Conservation (phyloP, 2,797 vertebrate species). For the Halcyon badia region DNA sequence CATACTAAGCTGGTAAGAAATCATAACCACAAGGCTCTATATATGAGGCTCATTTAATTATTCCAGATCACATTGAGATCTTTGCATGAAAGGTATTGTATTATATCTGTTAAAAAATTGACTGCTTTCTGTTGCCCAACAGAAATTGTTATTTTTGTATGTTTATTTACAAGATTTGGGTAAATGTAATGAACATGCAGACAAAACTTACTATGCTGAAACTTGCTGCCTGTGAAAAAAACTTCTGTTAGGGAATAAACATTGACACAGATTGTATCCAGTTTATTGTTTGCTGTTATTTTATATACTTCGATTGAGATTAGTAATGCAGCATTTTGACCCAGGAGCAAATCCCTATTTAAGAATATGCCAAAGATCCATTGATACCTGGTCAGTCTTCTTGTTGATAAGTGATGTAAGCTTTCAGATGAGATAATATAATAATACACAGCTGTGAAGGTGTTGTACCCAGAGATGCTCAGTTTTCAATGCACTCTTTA, state of each 20-base stretch:
- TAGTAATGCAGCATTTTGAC: not conserved
- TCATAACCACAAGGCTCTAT: not conserved
- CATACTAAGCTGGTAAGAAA: not conserved
- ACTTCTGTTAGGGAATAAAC: not conserved
- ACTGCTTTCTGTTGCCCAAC: not conserved
- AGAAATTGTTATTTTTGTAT: not conserved
- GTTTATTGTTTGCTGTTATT: not conserved
- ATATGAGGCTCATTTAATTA: not conserved
- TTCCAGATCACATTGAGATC: not conserved
- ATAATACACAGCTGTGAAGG: not conserved
- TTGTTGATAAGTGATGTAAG: too few species aligned
- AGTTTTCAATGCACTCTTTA: not conserved
- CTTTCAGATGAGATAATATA: too few species aligned
- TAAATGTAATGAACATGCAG: not conserved
- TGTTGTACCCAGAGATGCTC: not conserved
- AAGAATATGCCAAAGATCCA: not conserved
- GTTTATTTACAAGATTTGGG: not conserved
- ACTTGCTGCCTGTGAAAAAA: not conserved
- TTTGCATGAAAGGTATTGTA: not conserved
- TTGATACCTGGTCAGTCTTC: not conserved
- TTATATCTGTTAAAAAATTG: not conserved
- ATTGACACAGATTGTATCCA: not conserved
- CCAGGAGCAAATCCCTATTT: not conserved
- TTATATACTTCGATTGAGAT: not conserved
- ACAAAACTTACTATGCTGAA: not conserved